These are phyloP conservation scores for Synanthedon andrenaeformis DNA, from an alignment of 2,888 invertebrate species.

Conservation along the genomic window DNA sequence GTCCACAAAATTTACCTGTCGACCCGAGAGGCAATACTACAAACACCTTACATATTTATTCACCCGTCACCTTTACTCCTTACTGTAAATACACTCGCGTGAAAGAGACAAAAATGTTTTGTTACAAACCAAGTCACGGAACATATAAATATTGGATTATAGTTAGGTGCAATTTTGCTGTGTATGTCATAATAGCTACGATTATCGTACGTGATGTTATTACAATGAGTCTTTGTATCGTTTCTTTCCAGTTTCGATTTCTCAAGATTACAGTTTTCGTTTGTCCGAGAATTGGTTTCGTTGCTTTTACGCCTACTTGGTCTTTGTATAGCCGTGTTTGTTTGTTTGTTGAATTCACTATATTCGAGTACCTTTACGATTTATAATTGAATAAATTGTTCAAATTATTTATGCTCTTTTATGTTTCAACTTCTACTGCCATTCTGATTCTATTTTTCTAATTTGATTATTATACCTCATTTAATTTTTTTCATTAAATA, in stretches of 20 bases:
- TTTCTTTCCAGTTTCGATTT: conserved; percentile 26
- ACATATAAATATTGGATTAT: conserved; percentile 69
- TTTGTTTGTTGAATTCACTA: conserved; percentile 10
- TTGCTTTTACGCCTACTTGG: conserved; percentile 33
- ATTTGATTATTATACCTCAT: too few species aligned
- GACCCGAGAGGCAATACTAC: conserved; percentile 45
- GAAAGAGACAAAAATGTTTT: conserved; percentile 18
- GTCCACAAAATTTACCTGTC: conserved; percentile 60
- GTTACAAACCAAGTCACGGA: conserved; percentile 29
- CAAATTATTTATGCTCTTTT: too few species aligned
- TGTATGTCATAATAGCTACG: conserved; percentile 66
- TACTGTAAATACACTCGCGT: conserved; percentile 3
- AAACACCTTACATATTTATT: conserved; percentile 33
- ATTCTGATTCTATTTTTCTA: too few species aligned
- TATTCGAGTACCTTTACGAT: neutral
- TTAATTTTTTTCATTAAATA: too few species aligned
- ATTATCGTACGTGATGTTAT: conserved; percentile 69
- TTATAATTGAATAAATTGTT: too few species aligned
- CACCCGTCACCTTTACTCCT: conserved; percentile 19
- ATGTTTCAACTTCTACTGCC: too few species aligned
- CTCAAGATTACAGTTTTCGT: conserved; percentile 53
- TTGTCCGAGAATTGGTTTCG: conserved; percentile 42
- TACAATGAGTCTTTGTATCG: conserved; percentile 46
- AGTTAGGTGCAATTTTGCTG: conserved; percentile 61
- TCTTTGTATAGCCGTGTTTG: conserved; percentile 21